These are phyloP conservation scores for Miniopterus natalensis DNA, from an alignment of 2,113 vertebrate genomes.

Conservation along the genomic window DNA sequence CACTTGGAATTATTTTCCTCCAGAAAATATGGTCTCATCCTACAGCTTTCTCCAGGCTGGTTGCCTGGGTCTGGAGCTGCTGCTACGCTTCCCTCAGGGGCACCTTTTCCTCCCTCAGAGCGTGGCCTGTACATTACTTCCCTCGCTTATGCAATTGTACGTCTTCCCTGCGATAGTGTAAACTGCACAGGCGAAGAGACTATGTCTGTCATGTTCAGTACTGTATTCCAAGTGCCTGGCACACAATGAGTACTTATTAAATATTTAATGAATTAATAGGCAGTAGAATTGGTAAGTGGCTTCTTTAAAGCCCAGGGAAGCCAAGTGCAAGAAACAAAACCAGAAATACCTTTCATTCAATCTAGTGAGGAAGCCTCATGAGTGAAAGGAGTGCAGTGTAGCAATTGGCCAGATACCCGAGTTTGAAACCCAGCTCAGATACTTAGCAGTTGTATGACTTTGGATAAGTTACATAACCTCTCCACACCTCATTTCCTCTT, in stretches of 20 bases:
- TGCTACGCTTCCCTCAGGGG: background rate
- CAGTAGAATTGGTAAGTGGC: background rate
- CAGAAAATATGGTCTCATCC: background rate
- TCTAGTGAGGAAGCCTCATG: background rate
- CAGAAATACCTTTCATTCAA: conserved; percentile 1
- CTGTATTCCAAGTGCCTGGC: conserved; percentile 5
- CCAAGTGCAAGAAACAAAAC: conserved; percentile 54
- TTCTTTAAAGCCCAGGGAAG: conserved; percentile 23
- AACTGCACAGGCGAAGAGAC: background rate
- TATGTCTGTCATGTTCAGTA: background rate
- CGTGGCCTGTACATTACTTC: background rate
- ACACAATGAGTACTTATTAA: background rate
- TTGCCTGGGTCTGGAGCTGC: background rate
- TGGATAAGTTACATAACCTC: background rate
- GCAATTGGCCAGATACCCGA: background rate
- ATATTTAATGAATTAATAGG: conserved; percentile 26
- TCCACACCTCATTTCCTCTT: conserved; percentile 41
- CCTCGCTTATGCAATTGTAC: background rate
- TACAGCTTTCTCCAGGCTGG: background rate
- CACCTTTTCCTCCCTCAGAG: background rate
- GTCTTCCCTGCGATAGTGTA: background rate
- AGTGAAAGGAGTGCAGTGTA: background rate
- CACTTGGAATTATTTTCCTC: conserved; percentile 11
- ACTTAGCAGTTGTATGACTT: background rate
- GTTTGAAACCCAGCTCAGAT: background rate